phyloP scores from a whole-genome alignment of 2,888 invertebrate genomes.

The Drosophila mettleri region DNA sequence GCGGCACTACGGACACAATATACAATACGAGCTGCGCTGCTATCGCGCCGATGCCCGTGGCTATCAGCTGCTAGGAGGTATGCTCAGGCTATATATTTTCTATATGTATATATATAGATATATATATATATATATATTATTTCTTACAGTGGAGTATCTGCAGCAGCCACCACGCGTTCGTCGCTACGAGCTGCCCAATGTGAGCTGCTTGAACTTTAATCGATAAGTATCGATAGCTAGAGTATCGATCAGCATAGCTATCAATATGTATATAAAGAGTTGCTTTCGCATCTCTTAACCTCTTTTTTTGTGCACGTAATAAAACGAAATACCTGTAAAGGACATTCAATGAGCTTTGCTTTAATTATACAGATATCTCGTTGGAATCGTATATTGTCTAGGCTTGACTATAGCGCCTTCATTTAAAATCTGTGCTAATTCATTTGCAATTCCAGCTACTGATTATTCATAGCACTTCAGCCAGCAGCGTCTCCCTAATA shows the following conservation, averaged over 20 bases:
- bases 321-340: slow-evolving; percentile 21
- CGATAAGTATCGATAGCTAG: slow-evolving; percentile 15
- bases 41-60: slow-evolving; percentile 69
- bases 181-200: slow-evolving; percentile 60
- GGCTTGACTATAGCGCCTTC: no score
- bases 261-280: background rate
- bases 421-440: no score
- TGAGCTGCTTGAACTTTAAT: slow-evolving; percentile 37
- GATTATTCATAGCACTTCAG: no score
- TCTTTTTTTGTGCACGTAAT: slow-evolving; percentile 55
- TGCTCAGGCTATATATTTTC: background rate
- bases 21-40: slow-evolving; percentile 67
- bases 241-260: background rate
- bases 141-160: slow-evolving; percentile 64
- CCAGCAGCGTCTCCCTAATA: no score
- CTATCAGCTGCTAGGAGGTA: slow-evolving; percentile 63
- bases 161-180: slow-evolving; percentile 59
- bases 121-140: background rate
- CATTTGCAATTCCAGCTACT: background rate
- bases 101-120: background rate
- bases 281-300: background rate
- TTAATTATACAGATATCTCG: no score
- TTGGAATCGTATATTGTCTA: no score
- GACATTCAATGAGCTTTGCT: no score
- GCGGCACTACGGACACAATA: slow-evolving; percentile 42